phyloP scores from a whole-genome alignment of 2,888 invertebrate species.

The Ochropleura leucogaster region DNA sequence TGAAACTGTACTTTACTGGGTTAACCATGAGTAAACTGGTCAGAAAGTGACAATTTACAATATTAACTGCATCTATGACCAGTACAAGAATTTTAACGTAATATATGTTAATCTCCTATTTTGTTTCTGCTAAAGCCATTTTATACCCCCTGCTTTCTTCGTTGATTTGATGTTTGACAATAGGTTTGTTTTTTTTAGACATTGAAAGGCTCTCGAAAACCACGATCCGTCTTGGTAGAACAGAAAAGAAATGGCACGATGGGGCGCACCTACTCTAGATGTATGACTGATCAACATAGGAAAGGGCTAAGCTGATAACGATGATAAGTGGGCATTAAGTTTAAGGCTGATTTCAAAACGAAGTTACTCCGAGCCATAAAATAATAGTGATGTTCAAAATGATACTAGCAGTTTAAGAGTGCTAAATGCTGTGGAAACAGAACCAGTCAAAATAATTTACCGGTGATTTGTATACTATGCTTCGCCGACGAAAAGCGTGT shows the following conservation, averaged over 20 bases:
- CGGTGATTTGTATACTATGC: slow-evolving; percentile 48
- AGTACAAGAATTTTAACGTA: too few relatives aligned
- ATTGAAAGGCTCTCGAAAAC: not conserved
- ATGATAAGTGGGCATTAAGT: too few relatives aligned
- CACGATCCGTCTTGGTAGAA: not conserved
- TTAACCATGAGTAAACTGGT: not conserved
- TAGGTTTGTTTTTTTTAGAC: not conserved
- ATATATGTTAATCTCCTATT: too few relatives aligned
- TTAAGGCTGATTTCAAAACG: not conserved
- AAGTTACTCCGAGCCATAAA: not conserved
- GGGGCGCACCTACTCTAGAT: not conserved
- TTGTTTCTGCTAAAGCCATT: too few relatives aligned
- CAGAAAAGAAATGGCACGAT: not conserved
- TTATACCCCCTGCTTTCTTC: not conserved
- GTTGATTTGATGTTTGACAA: not conserved
- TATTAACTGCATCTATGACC: too few relatives aligned
- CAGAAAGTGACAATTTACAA: too few relatives aligned
- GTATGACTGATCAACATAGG: too few relatives aligned
- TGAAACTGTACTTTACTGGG: not conserved
- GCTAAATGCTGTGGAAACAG: slow-evolving; percentile 15
- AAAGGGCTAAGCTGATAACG: too few relatives aligned
- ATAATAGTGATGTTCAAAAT: not conserved
- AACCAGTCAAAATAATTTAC: slow-evolving; percentile 33
- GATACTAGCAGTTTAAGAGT: not conserved
- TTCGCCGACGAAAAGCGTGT: slow-evolving; percentile 46